Percentiles rank a stretch among this genome's conserved stretches.
phyloP scores from a whole-genome alignment of 2,888 invertebrate species.

The Holacanthella duospinosa region DNA sequence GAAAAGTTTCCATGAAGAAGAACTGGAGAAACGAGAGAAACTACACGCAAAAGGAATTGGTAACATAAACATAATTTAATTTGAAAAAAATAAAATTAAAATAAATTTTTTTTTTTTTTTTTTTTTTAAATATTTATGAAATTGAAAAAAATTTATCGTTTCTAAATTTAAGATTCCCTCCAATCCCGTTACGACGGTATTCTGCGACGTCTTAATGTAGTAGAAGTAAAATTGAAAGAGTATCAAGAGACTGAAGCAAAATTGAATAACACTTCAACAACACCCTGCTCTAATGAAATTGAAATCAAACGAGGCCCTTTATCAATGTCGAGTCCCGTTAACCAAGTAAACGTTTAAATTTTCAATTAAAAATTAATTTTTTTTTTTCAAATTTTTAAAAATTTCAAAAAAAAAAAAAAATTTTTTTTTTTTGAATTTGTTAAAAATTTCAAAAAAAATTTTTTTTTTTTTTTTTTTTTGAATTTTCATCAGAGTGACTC shows the following conservation, averaged over 20 bases:
- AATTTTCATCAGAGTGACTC: constrained; percentile 19
- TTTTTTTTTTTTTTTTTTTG: too few relatives aligned
- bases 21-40: constrained; percentile 55
- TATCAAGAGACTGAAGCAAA: not conserved
- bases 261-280: not conserved
- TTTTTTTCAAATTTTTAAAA: too few relatives aligned
- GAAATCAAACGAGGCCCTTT: not conserved
- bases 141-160: too few relatives aligned
- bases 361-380: not conserved
- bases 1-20: constrained; percentile 61
- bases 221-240: not conserved
- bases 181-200: not conserved
- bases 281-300: not conserved
- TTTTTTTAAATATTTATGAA: too few relatives aligned
- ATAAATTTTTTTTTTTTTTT: too few relatives aligned
- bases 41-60: constrained; percentile 58
- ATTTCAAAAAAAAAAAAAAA: too few relatives aligned
- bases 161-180: not conserved
- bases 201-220: not conserved
- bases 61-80: constrained; percentile 41
- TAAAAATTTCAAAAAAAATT: too few relatives aligned
- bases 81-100: too few relatives aligned
- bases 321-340: constrained; percentile 6
- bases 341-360: constrained; percentile 1
- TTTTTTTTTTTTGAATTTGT: too few relatives aligned